Evolutionary conservation across 1,140 invertebrate genomes (phyloP).

Genomic region (Drosophila guanche): DNA sequence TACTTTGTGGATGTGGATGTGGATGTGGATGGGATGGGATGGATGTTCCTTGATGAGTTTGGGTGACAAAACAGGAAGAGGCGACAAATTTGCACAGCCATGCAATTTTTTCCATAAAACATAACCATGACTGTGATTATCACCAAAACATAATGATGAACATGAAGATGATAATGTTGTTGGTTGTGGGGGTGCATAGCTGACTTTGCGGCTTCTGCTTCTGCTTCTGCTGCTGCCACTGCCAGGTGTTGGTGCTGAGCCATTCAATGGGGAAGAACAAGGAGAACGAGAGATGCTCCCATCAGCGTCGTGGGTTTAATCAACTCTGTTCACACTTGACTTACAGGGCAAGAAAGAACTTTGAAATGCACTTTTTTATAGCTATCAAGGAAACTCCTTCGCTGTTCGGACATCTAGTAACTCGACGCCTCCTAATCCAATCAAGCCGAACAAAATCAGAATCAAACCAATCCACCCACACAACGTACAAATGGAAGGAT

Average conservation of each 20-base stretch:
- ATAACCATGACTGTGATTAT: conserved; percentile 15
- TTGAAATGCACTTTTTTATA: not conserved
- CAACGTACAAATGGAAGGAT: conserved; percentile 7
- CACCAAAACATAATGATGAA: not conserved
- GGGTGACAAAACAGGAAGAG: conserved; percentile 79
- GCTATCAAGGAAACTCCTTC: not conserved
- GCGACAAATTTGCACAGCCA: conserved; percentile 76
- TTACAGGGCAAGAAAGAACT: conserved; percentile 9
- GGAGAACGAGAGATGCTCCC: not conserved
- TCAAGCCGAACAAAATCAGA: not conserved
- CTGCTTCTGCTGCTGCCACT: conserved; percentile 2
- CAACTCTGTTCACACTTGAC: conserved; percentile 22
- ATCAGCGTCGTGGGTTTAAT: conserved; percentile 18
- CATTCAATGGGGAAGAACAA: conserved; percentile 25
- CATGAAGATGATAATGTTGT: not conserved
- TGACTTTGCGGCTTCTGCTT: conserved; percentile 4
- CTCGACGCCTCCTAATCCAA: not conserved
- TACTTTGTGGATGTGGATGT: conserved; percentile 54
- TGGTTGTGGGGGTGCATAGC: not conserved
- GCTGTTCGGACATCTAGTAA: not conserved
- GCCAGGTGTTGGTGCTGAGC: conserved; percentile 40
- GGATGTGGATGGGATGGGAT: not conserved
- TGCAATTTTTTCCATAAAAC: conserved; percentile 66
- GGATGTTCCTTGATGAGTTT: conserved; percentile 72
- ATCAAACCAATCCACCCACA: conserved; percentile 18